Evolutionary conservation across 2,113 vertebrate species (phyloP), one percentile per base, ranked within the genome.

Genomic region (Silurus glanis): DNA sequence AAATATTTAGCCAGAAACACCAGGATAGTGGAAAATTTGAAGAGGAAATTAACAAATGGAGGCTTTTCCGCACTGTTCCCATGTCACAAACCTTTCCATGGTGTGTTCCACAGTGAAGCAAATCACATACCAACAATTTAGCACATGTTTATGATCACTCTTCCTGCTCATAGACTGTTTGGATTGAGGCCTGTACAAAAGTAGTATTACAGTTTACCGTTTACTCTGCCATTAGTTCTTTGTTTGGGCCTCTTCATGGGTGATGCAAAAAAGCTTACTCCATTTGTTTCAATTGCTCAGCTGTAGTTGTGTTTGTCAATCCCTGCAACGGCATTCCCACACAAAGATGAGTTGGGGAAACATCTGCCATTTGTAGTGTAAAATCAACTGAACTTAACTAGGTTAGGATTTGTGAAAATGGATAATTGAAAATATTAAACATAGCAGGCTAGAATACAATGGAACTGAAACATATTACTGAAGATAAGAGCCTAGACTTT

Each of bases 131-230:
- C 51, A 9, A 28, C 19, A 71, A 59, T 80, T 80, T 47, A 13
- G 62, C 45, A 37, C 49, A 64, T 80, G 84, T 80, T 80, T 85
- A 80, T 80, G 75, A 69, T 80, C 51, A 8, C 62, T 80, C 51
- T 79, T 67, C 59, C 84, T 79, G 71, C 59, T 76, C 14, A 59
- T 14, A 66, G 47, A 17, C 25, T 66, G 28, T 85, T 80, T 80
- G 75, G 62, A 69, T 79, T 85, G 75, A 85, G 21, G 58, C 72
- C 23, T 51, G n/a, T 80, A 58, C 62, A 85, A 51, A 80, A 80
- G 76, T 62, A 23, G 28, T 56, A 2, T 66, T 59, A 74, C 74
- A 37, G 45, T 37, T 37, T 37, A 37, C 37, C 37, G 74, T 49
- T 49, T 56, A 55, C 64, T 69, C 81, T 67, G n/a, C 64, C 51